A percentile compares a stretch with the other conserved stretches of the same genome.
These are phyloP conservation scores for Drosophila watanabei DNA, from an alignment of 1,140 invertebrate species.

Conservation along the genomic window DNA sequence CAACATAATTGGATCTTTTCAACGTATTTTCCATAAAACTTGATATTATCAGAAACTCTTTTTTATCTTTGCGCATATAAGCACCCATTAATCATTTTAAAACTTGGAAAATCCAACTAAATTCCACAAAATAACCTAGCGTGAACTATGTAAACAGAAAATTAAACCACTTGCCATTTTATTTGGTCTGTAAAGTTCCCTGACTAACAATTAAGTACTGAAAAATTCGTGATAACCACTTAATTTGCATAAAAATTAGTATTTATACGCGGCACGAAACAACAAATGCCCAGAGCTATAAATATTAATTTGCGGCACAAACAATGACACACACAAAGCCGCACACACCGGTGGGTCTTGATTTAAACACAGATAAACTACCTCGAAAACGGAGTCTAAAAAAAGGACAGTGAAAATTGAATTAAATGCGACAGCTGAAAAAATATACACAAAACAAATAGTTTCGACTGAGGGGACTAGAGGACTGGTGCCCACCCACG, in stretches of 20 bases:
- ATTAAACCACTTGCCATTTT: constrained; percentile 13
- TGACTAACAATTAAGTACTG: constrained; percentile 23
- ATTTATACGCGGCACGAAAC: constrained; percentile 37
- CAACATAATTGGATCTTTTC: background rate
- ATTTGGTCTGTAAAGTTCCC: constrained; percentile 10
- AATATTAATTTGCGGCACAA: constrained; percentile 47
- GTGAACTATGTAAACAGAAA: background rate
- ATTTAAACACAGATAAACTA: constrained; percentile 22
- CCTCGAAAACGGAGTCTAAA: background rate
- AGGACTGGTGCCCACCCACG: constrained; percentile 2
- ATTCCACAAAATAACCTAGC: constrained; percentile 11
- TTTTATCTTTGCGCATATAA: background rate
- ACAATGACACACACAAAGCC: constrained; percentile 30
- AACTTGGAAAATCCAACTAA: background rate
- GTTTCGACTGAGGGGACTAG: constrained; percentile 3
- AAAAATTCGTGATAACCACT: constrained; percentile 46
- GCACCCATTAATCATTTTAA: background rate
- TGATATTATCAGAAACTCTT: too few relatives aligned
- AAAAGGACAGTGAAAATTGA: constrained; percentile 40
- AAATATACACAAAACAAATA: constrained; percentile 37
- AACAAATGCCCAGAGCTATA: constrained; percentile 37
- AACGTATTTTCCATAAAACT: too few relatives aligned
- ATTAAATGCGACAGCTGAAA: constrained; percentile 37
- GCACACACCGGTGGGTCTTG: background rate
- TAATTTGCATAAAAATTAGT: constrained; percentile 49